phyloP scores from a whole-genome alignment of 1,140 invertebrate genomes.

The Akabosia matsudoensis region DNA sequence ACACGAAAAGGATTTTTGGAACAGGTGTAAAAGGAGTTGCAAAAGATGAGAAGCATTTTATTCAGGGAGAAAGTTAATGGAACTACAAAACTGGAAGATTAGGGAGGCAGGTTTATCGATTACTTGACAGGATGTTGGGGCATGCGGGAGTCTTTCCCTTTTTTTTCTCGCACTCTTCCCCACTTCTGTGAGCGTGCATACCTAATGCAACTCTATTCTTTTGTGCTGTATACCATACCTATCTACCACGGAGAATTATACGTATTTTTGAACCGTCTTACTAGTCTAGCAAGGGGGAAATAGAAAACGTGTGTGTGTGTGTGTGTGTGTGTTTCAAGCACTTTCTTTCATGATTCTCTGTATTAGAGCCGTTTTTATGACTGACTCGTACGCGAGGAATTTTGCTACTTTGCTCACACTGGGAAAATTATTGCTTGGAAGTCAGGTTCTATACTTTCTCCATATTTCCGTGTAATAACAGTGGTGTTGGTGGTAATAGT shows the following conservation, averaged over 20 bases:
- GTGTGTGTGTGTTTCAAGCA: too few species aligned
- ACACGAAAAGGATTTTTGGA: conserved; percentile 4
- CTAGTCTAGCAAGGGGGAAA: too few species aligned
- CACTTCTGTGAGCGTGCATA: background rate
- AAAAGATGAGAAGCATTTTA: background rate
- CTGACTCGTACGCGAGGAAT: too few species aligned
- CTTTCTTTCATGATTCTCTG: too few species aligned
- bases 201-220: background rate
- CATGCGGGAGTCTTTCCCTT: conserved; percentile 21
- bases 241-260: too few species aligned
- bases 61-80: conserved; percentile 12
- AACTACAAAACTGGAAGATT: conserved; percentile 21
- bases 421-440: too few species aligned
- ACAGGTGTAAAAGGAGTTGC: conserved; percentile 16
- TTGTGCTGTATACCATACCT: background rate
- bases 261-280: too few species aligned
- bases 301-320: too few species aligned
- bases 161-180: conserved; percentile 11
- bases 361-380: too few species aligned
- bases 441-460: too few species aligned
- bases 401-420: too few species aligned
- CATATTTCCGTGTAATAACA: too few species aligned
- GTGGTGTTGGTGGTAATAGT: background rate
- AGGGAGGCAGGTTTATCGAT: conserved; percentile 24
- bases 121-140: conserved; percentile 24